phyloP scores from a whole-genome alignment of 1,140 invertebrate genomes.

The Sweltsa coloradensis region DNA sequence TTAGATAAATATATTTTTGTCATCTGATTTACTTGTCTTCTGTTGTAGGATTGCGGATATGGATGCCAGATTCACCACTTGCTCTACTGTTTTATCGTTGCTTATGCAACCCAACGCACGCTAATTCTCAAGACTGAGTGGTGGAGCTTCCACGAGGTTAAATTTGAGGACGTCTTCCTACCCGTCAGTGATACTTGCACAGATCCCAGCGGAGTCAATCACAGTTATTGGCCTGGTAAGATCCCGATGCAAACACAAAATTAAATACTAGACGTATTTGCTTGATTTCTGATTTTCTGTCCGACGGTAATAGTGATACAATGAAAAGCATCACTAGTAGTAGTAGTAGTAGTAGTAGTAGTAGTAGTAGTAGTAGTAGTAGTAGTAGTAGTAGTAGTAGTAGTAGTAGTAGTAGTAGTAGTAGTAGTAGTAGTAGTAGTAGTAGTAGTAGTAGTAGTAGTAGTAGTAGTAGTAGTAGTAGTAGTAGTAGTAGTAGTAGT shows the following conservation, averaged over 20 bases:
- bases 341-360: background rate
- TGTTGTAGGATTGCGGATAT: constrained; percentile 74
- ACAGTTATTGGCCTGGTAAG: no score
- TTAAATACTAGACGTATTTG: no score
- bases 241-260: no score
- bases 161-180: constrained; percentile 92
- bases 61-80: constrained; percentile 96
- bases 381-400: background rate
- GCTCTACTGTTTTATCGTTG: constrained; percentile 91
- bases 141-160: constrained; percentile 88
- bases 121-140: constrained; percentile 87
- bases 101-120: constrained; percentile 88
- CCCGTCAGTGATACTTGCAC: constrained; percentile 83
- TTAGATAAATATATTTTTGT: no score
- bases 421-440: constrained; percentile 1
- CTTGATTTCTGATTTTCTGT: no score
- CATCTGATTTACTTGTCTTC: no score
- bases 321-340: background rate
- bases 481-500: constrained; percentile 1
- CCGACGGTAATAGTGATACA: no score
- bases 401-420: constrained; percentile 1
- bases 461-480: constrained; percentile 1
- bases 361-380: background rate
- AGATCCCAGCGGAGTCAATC: constrained; percentile 46
- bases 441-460: constrained; percentile 1